Base-by-base conservation (phyloP, 2,888 invertebrate species). In the Bedellia somnulentella region DNA sequence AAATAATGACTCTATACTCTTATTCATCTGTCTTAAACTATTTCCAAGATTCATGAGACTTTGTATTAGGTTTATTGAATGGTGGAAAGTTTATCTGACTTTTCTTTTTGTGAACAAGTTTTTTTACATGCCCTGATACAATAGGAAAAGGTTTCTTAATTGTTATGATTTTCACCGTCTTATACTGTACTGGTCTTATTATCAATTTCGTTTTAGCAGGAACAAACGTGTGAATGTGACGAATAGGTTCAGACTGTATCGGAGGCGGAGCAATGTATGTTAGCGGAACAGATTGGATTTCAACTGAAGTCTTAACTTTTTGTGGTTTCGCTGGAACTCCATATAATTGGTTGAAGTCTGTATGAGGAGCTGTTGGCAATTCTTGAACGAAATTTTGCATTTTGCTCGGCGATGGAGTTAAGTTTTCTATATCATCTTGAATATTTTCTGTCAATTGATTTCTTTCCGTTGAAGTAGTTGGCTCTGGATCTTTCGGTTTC, bases 181-280 rank as follows among this genome's bases (percentile, higher is more conserved):
- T n/a, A n/a, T n/a, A n/a, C n/a, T n/a, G n/a, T 9, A 60, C 47
- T 8, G 68, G 67, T 35, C 62, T 52, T 4, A 73, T 52, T 15
- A 70, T 53, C 10, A 71, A 55, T 39, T 59, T 70, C 3, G 57
- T 43, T 31, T 44, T 54, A 18, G 52, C 42, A 14, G 73, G 71
- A 31, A 62, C 48, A 36, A 49, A 68, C 1, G 57, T 50, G 37
- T 71, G 64, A 1, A 64, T 38, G 34, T 70, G 60, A 36, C 57
- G 28, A 5, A 34, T 31, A 3, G 25, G 24, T 15, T 21, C 24
- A 9, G 14, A 15, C 12, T 14, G 12, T 3, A 57, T 31, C 2
- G 67, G 60, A 2, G 71, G 73, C 8, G 71, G 75, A 10, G 64
- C 59, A 8, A 75, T 71, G 32, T 73, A 75, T 3, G 57, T 55